A percentile compares a stretch with the other conserved stretches of the same genome.
These are phyloP conservation scores for Mustelus asterias DNA, from an alignment of 2,113 vertebrate genomes.

Conservation along the genomic window DNA sequence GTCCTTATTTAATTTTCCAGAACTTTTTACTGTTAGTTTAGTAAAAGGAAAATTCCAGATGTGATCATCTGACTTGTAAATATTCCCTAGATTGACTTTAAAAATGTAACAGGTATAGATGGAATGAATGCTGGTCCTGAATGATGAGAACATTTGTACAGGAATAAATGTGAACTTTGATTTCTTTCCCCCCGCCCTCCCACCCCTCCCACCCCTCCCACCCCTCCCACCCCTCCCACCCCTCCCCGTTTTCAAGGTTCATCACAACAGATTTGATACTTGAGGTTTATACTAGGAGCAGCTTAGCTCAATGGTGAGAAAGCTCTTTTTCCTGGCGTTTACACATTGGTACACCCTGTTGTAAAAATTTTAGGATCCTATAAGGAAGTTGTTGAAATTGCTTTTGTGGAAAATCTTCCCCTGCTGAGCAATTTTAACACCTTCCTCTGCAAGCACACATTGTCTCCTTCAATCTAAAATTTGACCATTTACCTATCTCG, in stretches of 20 bases:
- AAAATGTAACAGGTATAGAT: neutral
- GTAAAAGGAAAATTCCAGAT: neutral
- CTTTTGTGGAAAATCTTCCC: neutral
- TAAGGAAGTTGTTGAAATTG: neutral
- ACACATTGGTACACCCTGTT: neutral
- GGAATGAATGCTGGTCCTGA: conserved; percentile 10
- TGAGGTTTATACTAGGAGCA: neutral
- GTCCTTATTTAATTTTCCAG: conserved; percentile 26
- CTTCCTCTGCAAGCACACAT: neutral
- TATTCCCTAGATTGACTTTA: conserved; percentile 32
- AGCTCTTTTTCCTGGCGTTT: neutral
- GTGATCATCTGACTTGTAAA: conserved; percentile 25
- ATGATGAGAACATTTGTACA: neutral
- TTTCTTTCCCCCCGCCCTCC: too few relatives aligned
- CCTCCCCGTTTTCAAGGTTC: neutral
- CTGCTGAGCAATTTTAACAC: neutral
- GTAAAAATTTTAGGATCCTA: neutral
- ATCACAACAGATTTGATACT: neutral
- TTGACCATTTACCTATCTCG: neutral
- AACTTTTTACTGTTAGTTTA: conserved; percentile 24
- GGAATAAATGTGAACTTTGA: conserved; percentile 3
- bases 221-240: too few relatives aligned
- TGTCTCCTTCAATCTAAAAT: neutral
- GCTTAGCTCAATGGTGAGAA: neutral
- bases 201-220: too few relatives aligned